Conservation (phyloP, 2,113 vertebrate genomes). For the Proterorhinus semilunaris region DNA sequence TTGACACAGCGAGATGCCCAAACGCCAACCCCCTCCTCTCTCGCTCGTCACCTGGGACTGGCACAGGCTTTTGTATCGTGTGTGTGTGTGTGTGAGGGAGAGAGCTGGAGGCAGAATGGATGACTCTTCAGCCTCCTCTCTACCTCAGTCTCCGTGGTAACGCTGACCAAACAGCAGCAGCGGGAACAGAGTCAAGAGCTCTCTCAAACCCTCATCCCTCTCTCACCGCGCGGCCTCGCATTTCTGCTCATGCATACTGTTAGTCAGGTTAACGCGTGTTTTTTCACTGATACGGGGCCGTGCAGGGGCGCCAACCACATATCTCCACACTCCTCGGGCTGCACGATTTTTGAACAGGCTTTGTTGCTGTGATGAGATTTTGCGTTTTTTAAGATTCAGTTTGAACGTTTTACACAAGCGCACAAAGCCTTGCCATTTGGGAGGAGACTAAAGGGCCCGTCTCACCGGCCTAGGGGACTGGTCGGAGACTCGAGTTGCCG, state of each 20-base stretch:
- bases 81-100: conserved; percentile 23
- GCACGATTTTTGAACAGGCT: background rate
- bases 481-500: too few species aligned
- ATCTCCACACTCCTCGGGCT: background rate
- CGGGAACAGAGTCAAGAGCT: conserved; percentile 75
- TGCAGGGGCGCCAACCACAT: background rate
- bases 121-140: conserved; percentile 74
- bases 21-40: conserved; percentile 52
- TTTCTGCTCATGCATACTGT: conserved; percentile 45
- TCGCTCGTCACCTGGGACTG: conserved; percentile 66
- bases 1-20: conserved; percentile 26
- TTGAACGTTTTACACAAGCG: too few species aligned
- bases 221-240: conserved; percentile 40
- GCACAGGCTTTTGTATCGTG: conserved; percentile 42
- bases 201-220: conserved; percentile 61
- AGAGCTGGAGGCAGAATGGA: conserved; percentile 70
- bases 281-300: conserved; percentile 13
- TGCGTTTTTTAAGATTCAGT: too few species aligned
- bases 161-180: conserved; percentile 76
- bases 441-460: too few species aligned
- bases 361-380: too few species aligned
- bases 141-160: conserved; percentile 77
- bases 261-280: conserved; percentile 37
- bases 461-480: too few species aligned
- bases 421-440: too few species aligned